Percentiles rank a stretch among this genome's conserved stretches.
Conservation (phyloP, 1,140 invertebrate species). For the Aphelinus atriplicis region DNA sequence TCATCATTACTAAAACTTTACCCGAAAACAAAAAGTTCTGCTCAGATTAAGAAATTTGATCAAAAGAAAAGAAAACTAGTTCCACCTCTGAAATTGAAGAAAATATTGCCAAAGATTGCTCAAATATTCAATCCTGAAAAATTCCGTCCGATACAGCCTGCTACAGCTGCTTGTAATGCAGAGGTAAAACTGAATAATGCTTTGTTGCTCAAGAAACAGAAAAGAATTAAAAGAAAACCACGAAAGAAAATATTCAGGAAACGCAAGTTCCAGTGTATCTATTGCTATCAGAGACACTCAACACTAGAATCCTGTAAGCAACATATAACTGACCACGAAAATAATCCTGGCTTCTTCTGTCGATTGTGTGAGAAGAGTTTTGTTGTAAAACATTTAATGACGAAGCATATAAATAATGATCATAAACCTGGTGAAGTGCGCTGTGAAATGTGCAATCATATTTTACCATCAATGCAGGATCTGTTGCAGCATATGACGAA, state of each 20-base stretch:
- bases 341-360: constrained; percentile 53
- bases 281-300: constrained; percentile 57
- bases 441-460: constrained; percentile 45
- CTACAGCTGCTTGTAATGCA: constrained; percentile 9
- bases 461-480: constrained; percentile 34
- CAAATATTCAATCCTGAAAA: constrained; percentile 8
- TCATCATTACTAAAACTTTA: constrained; percentile 10
- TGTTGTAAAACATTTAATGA: constrained; percentile 53
- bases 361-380: constrained; percentile 53
- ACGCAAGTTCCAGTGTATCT: constrained; percentile 52
- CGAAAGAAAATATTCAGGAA: constrained; percentile 42
- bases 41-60: constrained; percentile 2
- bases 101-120: constrained; percentile 7
- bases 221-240: background rate
- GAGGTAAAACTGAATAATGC: constrained; percentile 10
- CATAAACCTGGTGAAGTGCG: constrained; percentile 47
- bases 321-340: constrained; percentile 57
- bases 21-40: constrained; percentile 4
- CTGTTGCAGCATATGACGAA: constrained; percentile 41
- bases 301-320: constrained; percentile 55
- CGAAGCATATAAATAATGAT: constrained; percentile 51
- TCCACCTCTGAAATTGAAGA: background rate
- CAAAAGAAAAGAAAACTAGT: background rate
- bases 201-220: background rate
- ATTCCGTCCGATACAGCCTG: constrained; percentile 28